Conservation (phyloP, 53 echinoderm and acorn worm species). For the Temnopleurus reevesii region DNA sequence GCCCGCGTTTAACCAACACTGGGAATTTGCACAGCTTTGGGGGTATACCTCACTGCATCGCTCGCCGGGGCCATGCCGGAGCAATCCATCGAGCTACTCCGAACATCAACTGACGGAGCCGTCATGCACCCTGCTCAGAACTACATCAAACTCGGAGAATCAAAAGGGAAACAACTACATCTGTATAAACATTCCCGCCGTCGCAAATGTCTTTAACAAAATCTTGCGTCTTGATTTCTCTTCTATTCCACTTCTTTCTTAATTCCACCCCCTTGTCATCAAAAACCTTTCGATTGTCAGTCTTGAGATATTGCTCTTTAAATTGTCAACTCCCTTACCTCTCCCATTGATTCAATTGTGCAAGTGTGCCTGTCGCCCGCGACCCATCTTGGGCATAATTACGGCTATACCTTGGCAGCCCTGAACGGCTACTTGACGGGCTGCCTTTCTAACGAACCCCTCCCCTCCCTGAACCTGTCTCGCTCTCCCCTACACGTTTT, state of each 20-base stretch:
- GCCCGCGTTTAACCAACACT: constrained; percentile 34
- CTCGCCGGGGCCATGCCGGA: constrained; percentile 31
- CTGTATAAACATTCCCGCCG: constrained; percentile 50
- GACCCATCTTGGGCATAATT: constrained; percentile 33
- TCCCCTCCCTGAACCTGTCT: constrained; percentile 21
- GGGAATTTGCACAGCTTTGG: constrained; percentile 60
- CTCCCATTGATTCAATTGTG: constrained; percentile 54
- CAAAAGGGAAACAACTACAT: constrained; percentile 59
- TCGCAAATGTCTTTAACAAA: constrained; percentile 44
- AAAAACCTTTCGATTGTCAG: constrained; percentile 13
- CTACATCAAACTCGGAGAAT: constrained; percentile 54
- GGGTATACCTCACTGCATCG: constrained; percentile 30
- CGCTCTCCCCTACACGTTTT: constrained; percentile 20
- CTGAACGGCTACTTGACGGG: constrained; percentile 13
- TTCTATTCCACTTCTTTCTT: background rate
- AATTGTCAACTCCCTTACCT: constrained; percentile 8
- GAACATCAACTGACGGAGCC: constrained; percentile 13
- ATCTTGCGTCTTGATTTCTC: constrained; percentile 32
- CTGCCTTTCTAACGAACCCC: background rate
- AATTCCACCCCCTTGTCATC: constrained; percentile 25
- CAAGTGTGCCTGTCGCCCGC: constrained; percentile 53
- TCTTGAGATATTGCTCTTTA: constrained; percentile 38
- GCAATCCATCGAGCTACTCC: constrained; percentile 30
- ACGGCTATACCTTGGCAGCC: constrained; percentile 9
- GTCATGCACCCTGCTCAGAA: constrained; percentile 37